phyloP scores from a whole-genome alignment of 2,113 vertebrate species.

The Antigone vipio region DNA sequence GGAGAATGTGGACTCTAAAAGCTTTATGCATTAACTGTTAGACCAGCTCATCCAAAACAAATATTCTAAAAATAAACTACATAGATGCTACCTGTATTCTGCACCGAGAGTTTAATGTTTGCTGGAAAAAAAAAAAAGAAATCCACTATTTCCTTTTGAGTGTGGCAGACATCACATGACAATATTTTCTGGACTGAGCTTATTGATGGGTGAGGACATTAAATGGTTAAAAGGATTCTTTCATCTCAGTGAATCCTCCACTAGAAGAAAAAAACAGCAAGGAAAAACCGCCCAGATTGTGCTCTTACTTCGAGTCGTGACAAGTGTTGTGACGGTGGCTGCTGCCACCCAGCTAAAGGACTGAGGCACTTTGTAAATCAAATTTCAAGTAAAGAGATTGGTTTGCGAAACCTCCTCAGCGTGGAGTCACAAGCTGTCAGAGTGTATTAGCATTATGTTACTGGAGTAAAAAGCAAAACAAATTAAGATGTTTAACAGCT shows the following conservation, averaged over 20 bases:
- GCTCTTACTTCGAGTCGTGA: constrained; percentile 41
- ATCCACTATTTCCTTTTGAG: not conserved
- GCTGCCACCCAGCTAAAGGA: constrained; percentile 64
- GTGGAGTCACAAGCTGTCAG: constrained; percentile 66
- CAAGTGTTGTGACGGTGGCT: constrained; percentile 44
- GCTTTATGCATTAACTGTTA: not conserved
- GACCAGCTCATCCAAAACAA: not conserved
- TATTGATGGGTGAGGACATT: not conserved
- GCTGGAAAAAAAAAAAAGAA: not conserved
- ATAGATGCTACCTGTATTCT: not conserved
- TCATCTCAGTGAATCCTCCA: not conserved
- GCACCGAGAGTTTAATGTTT: not conserved
- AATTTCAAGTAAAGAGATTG: constrained; percentile 72
- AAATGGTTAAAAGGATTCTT: constrained; percentile 47
- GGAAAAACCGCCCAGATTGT: not conserved
- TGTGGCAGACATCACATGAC: not conserved
- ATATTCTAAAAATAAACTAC: not conserved
- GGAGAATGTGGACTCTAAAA: not conserved
- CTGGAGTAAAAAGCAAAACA: constrained; percentile 74
- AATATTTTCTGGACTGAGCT: not conserved
- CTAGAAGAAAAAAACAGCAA: constrained; percentile 31
- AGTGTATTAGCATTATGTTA: constrained; percentile 71
- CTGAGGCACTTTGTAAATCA: constrained; percentile 75
- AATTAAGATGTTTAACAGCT: constrained; percentile 78
- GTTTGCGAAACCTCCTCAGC: constrained; percentile 61